Percentiles rank a stretch among this genome's conserved stretches.
Conservation (phyloP, 2,888 invertebrate species). For the Tanytarsus gracilentus region DNA sequence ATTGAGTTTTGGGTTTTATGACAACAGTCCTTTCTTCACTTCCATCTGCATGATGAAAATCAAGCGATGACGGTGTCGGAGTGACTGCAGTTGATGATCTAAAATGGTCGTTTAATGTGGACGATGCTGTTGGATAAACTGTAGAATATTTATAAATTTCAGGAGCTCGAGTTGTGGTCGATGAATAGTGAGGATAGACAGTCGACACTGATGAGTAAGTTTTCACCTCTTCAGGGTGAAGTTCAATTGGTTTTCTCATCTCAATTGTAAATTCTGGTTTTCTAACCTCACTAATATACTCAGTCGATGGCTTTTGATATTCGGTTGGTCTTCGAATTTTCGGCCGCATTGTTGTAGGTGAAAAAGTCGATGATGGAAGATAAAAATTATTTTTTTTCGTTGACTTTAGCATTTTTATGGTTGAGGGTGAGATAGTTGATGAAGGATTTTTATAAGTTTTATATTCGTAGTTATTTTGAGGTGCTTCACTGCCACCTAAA, state of each 20-base stretch:
- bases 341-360: neutral
- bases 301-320: neutral
- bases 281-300: too few species aligned
- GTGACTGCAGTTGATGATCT: constrained; percentile 20
- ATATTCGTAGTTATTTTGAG: neutral
- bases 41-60: neutral
- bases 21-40: neutral
- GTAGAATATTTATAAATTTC: constrained; percentile 14
- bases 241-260: constrained; percentile 6
- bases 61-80: constrained; percentile 1
- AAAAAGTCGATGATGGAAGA: constrained; percentile 33
- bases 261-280: too few species aligned
- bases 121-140: neutral
- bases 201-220: constrained; percentile 15
- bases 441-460: neutral
- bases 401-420: constrained; percentile 16
- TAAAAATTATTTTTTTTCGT: constrained; percentile 37
- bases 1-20: constrained; percentile 17
- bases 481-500: neutral
- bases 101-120: neutral
- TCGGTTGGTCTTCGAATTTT: constrained; percentile 8
- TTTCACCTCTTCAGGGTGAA: neutral
- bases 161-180: constrained; percentile 6
- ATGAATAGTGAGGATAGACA: neutral
- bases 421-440: neutral